These are phyloP conservation scores for Lapara coniferarum DNA, from an alignment of 2,888 invertebrate species.

Conservation along the genomic window DNA sequence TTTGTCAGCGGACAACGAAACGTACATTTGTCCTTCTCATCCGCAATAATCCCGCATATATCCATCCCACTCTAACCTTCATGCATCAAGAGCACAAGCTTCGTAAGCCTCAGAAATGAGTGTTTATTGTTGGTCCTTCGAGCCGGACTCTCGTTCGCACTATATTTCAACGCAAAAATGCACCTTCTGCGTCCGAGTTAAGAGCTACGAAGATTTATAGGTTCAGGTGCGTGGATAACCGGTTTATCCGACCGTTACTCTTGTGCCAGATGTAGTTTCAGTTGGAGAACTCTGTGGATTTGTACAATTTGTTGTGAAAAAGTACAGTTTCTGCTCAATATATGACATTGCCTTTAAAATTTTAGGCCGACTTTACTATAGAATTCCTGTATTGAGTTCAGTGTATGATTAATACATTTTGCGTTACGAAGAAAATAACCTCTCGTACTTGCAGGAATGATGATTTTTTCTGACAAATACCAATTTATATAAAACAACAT, in stretches of 20 bases:
- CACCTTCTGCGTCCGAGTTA: constrained; percentile 52
- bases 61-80: constrained; percentile 64
- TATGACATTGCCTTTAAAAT: neutral
- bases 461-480: too few relatives aligned
- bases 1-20: constrained; percentile 43
- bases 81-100: constrained; percentile 70
- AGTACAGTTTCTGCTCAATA: constrained; percentile 28
- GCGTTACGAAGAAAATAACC: too few relatives aligned
- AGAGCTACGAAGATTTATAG: constrained; percentile 37
- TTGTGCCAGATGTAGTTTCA: constrained; percentile 58
- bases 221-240: constrained; percentile 68
- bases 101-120: constrained; percentile 74
- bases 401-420: too few relatives aligned
- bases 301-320: constrained; percentile 42
- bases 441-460: too few relatives aligned
- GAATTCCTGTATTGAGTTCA: neutral
- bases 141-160: constrained; percentile 57
- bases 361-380: neutral
- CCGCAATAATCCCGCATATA: constrained; percentile 57
- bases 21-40: constrained; percentile 53
- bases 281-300: constrained; percentile 56
- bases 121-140: constrained; percentile 77
- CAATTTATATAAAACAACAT: neutral
- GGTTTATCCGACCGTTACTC: constrained; percentile 70
- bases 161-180: constrained; percentile 47